A percentile compares a stretch with the other conserved stretches of the same genome.
phyloP scores from a whole-genome alignment of 2,113 vertebrate species.

The Fulica atra region DNA sequence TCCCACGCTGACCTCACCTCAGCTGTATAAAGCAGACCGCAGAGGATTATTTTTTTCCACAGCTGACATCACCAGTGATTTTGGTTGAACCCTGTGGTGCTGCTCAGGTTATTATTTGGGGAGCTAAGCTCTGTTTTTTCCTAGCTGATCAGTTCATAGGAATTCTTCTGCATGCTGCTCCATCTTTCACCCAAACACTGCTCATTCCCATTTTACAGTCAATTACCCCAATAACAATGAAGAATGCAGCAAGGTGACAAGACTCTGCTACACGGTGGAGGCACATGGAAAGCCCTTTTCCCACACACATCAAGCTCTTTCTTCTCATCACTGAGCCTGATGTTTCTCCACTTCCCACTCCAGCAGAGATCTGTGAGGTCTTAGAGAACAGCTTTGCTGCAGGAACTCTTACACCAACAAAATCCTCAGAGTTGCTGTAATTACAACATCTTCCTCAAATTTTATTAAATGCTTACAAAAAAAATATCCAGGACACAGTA shows the following conservation, averaged over 20 bases:
- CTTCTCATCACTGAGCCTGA: neutral
- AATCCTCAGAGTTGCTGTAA: neutral
- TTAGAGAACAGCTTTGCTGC: neutral
- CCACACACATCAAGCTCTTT: neutral
- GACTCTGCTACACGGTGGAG: neutral
- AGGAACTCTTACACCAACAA: neutral
- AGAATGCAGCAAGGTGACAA: neutral
- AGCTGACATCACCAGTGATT: neutral
- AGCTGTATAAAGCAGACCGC: neutral
- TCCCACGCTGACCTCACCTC: neutral
- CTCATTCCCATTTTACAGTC: neutral
- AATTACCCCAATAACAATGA: neutral
- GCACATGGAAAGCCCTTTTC: neutral
- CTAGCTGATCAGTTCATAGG: neutral
- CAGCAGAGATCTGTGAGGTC: neutral
- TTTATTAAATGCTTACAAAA: slow-evolving; percentile 72
- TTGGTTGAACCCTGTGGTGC: neutral
- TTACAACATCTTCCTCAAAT: slow-evolving; percentile 35
- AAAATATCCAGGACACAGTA: neutral
- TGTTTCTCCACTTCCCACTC: neutral
- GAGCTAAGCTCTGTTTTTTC: neutral
- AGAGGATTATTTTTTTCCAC: neutral
- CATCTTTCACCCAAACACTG: neutral
- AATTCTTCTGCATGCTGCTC: neutral
- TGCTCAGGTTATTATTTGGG: neutral